Base-by-base conservation (phyloP, 1,140 invertebrate genomes). In the Temnothorax nylanderi region DNA sequence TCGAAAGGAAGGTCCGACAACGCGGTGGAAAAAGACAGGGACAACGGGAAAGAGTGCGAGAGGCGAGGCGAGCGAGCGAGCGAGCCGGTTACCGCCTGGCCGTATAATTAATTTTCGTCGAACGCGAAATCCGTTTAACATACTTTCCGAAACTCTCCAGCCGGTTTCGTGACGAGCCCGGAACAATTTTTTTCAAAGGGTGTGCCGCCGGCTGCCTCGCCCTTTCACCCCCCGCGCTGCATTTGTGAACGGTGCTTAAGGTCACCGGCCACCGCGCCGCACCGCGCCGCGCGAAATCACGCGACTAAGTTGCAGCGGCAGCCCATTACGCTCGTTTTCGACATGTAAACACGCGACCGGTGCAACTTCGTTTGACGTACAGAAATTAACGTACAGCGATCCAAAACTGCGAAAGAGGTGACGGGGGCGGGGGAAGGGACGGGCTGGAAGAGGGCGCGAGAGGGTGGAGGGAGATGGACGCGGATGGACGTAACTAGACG, bases 131-230 rank as follows among this genome's bases (percentile, higher is more conserved):
- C 78, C 89, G 85, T 80, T 90, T 89, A 89, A 87, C 89, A 84
- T 89, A 75, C 88, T 89, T 89, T 85, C 49, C 69, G 56, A 76
- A 89, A 89, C 72, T 84, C 82, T 89, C 62, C 87, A 75, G 80
- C 80, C 80, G 54, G 80, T 84, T 84, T 84, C 80, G 80, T 74
- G 80, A 84, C 80, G 80, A 81, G 82, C 77, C 51, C 85, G 88
- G 89, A 90, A 90, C 89, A 82, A 90, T 87, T 90, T 90, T 85
- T 89, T 90, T 90, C 89, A 90, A 90, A 90, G 88, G 89, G 80
- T 71, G 41, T 26, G 69, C 69, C 80, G 80, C 69, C 54, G 80
- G 80, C 80, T 60, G 67, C 80, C 67, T 82, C 84, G 76, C 56
- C 88, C 80, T 77, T 89, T 90, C 65, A 74, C 87, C 65, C 84